Conservation (phyloP, 2,113 vertebrate genomes). For the Orthonyx spaldingii region DNA sequence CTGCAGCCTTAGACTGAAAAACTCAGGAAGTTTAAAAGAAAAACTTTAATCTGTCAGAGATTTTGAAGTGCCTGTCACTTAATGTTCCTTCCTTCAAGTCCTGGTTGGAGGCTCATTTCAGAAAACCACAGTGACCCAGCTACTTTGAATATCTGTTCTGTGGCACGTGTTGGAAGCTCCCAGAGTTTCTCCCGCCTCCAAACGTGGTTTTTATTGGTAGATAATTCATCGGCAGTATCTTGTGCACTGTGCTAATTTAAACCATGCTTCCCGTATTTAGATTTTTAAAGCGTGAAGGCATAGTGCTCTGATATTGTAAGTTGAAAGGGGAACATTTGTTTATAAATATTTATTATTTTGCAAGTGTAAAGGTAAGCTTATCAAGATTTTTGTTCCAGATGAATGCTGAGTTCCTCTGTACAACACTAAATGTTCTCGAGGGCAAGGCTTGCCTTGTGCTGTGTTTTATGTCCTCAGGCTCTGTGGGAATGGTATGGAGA, state of each 20-base stretch:
- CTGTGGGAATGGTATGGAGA: not conserved
- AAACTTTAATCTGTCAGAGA: not conserved
- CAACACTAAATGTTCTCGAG: fast-evolving
- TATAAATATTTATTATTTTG: not conserved
- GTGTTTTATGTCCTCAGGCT: not conserved
- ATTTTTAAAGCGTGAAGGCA: not conserved
- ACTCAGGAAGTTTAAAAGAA: not conserved
- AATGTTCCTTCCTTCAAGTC: not conserved
- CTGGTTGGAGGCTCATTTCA: not conserved
- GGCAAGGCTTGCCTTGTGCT: not conserved
- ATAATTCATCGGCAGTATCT: not conserved
- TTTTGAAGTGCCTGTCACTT: not conserved
- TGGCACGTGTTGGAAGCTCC: slow-evolving; percentile 4
- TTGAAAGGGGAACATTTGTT: not conserved
- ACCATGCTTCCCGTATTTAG: not conserved
- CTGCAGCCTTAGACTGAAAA: not conserved
- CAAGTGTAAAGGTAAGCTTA: not conserved
- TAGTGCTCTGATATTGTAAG: not conserved
- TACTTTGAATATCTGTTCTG: slow-evolving; percentile 9
- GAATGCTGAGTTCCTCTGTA: not conserved
- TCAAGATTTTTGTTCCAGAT: not conserved
- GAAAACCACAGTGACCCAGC: not conserved
- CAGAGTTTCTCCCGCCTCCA: not conserved
- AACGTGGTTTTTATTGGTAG: not conserved
- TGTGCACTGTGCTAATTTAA: not conserved